Base-by-base conservation (phyloP, 2,888 invertebrate genomes). In the Drosophila nr. perissopoda region DNA sequence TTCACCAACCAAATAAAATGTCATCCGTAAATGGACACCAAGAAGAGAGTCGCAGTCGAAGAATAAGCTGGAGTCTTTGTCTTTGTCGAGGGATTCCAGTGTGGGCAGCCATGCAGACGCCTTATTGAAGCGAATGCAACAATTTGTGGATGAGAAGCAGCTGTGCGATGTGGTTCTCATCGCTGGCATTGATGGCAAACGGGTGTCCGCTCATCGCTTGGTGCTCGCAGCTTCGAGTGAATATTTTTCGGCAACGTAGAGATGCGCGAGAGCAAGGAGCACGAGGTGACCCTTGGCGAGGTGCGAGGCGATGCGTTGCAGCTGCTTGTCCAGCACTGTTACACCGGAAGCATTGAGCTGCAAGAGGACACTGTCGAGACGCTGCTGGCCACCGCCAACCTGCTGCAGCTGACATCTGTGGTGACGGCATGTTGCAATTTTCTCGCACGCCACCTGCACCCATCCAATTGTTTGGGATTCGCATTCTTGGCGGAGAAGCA, bases 391-490 rank as follows among this genome's bases (percentile, higher is more conserved):
- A 98, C 98, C 45, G 97, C 98, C 10, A 97, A 97, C 92, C 94
- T 98, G 61, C 95, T 99, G 71, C 98, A 98, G 93, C 94, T 99
- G 59, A 94, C 95, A 86, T 96, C 97, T 82, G 98, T 98, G 45
- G 97, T 97, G 49, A 96, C 96, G 85, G 98, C 97, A 36, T 98
- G 98, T 92, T 98, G 98, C 90, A 95, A 95, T 89, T 99, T 98
- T 93, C 94, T 99, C 62, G 96, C 96, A 89, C 97, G 97, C 89
- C 98, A 98, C 92, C 74, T 92, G 31, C 90, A 91, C 93, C 98
- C 98, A 0, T 98, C 98, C 89, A 99, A 99, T 93, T 98, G 98
- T 93, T 95, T 99, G 79, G 98, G 98, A 29, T 98, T 99, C 91
- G 95, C 97, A 71, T 95, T 98, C 91, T 98, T 99, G 94, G 98